These are phyloP conservation scores for Cancer borealis DNA, from an alignment of 2,888 invertebrate species.

Conservation along the genomic window DNA sequence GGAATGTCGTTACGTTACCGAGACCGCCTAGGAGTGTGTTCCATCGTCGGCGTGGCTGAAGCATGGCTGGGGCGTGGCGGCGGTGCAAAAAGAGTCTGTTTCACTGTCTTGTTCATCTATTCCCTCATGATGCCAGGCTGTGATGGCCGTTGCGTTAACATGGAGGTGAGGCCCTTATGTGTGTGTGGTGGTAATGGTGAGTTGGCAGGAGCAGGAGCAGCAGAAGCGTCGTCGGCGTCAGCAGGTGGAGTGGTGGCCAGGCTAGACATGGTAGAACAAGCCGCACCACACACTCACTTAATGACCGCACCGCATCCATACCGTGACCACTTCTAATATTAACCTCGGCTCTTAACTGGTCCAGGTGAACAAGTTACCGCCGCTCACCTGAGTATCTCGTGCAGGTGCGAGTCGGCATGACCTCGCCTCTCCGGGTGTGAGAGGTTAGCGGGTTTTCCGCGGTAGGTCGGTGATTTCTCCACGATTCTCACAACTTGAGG, in stretches of 20 bases:
- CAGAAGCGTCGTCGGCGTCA: background rate
- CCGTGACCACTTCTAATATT: constrained; percentile 38
- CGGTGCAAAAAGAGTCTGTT: background rate
- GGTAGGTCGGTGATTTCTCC: constrained; percentile 48
- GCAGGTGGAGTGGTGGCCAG: background rate
- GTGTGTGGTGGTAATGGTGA: background rate
- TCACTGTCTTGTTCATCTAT: background rate
- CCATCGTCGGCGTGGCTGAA: background rate
- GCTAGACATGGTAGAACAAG: background rate
- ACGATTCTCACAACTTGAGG: constrained; percentile 57
- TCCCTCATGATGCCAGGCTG: background rate
- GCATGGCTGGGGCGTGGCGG: background rate
- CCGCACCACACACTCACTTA: background rate
- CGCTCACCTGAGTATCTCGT: background rate
- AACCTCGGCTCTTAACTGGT: background rate
- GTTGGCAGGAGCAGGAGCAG: background rate
- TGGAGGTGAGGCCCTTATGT: background rate
- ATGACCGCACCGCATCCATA: constrained; percentile 16
- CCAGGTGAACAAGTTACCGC: constrained; percentile 28
- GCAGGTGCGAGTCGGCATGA: background rate
- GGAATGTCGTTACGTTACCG: constrained; percentile 18
- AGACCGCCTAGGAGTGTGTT: constrained; percentile 4
- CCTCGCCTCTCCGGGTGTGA: constrained; percentile 8
- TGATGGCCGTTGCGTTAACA: background rate
- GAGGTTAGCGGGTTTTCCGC: constrained; percentile 47